phyloP scores from a whole-genome alignment of 1,140 invertebrate genomes.

The Zelostemma sp. region DNA sequence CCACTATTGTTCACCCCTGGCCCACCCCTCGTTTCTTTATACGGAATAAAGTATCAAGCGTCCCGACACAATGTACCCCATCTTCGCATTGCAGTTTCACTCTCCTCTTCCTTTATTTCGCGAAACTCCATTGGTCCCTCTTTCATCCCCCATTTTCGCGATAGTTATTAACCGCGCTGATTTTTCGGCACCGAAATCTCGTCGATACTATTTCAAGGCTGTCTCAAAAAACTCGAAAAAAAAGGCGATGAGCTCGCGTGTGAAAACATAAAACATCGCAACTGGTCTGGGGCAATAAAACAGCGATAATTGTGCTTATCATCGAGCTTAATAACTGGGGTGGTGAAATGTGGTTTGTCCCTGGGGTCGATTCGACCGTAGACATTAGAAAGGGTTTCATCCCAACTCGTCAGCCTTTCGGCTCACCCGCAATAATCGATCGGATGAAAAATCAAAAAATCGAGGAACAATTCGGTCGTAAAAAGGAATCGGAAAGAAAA shows the following conservation, averaged over 20 bases:
- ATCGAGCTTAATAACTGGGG: slow-evolving; percentile 54
- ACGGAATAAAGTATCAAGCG: slow-evolving; percentile 68
- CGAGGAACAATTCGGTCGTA: too few species aligned
- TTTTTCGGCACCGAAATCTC: slow-evolving; percentile 15
- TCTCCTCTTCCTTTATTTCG: slow-evolving; percentile 29
- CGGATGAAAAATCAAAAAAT: too few species aligned
- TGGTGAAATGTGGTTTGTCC: slow-evolving; percentile 30
- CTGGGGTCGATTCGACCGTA: slow-evolving; percentile 51
- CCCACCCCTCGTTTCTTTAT: slow-evolving; percentile 58
- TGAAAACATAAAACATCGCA: slow-evolving; percentile 13
- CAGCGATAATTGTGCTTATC: slow-evolving; percentile 55
- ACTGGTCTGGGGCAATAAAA: slow-evolving; percentile 26
- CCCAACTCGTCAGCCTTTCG: too few species aligned
- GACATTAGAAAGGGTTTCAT: slow-evolving; percentile 28
- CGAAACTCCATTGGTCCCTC: neutral
- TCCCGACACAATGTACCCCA: slow-evolving; percentile 65
- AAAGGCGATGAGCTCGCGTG: slow-evolving; percentile 6
- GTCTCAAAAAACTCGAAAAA: slow-evolving; percentile 30
- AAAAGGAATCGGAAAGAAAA: too few species aligned
- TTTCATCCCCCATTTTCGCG: slow-evolving; percentile 7
- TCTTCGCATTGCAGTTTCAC: slow-evolving; percentile 53
- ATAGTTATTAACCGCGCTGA: slow-evolving; percentile 42
- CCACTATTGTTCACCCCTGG: slow-evolving; percentile 61
- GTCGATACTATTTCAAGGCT: too few species aligned
- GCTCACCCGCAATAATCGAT: too few species aligned